Evolutionary conservation across 2,797 vertebrate genomes (phyloP), one percentile per base, ranked within the genome.

Genomic region (Pantherophis alleghaniensis): DNA sequence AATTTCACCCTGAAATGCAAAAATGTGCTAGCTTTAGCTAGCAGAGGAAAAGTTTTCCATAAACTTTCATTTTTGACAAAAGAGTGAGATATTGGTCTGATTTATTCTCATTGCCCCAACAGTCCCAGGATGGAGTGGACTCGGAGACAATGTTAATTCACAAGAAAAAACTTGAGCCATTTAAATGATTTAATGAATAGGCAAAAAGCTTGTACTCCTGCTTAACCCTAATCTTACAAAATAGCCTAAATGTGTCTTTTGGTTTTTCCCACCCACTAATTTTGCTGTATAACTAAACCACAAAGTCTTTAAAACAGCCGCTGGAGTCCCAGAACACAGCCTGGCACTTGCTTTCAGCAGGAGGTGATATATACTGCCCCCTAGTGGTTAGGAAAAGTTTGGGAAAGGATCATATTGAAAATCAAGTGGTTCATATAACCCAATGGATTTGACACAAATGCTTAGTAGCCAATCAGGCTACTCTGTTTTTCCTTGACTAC

Each of bases 211-310:
- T 61, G 66, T n/a, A 88, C 26, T 22, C 63, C 24, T 91, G 32
- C 86, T 91, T 88, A 83, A n/a, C 69, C 22, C 56, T 93, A 91
- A 88, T 93, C 88, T 91, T 18, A 37, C 56, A 60, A 88, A 90
- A 74, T 74, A 59, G 86, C 63, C 42, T 86, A 88, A 91, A 61
- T 83, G 90, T 90, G 24, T 93, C 60, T n/a, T 93, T 88, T 61
- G 63, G 66, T 91, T 79, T 91, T 24, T 26, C 86, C 63, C 51
- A 55, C 74, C 51, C 57, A 90, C 92, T 90, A 16, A 88, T 59
- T 91, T 86, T 87, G 66, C 57, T 91, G n/a, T 66, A 79, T 60
- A 91, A 91, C 56, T 32, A 93, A 93, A 88, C 90, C 90, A 91
- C 86, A 93, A 61, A 61, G 63, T 42, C 55, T 74, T 51, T 51